Conservation (phyloP, 2,113 vertebrate genomes). For the Notothenia rossii region DNA sequence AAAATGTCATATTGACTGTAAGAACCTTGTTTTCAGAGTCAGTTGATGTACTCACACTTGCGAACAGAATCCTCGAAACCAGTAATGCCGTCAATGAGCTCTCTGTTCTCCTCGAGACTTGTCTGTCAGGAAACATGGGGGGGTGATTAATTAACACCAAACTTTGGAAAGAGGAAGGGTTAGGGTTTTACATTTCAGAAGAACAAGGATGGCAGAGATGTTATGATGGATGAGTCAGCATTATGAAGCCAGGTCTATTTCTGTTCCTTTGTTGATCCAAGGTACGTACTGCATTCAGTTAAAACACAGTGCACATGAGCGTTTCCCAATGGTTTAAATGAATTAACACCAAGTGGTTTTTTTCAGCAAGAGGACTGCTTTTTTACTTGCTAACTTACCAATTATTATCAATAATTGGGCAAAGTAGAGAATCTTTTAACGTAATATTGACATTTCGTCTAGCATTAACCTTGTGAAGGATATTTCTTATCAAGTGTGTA, state of each 20-base stretch:
- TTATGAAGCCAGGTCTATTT: neutral
- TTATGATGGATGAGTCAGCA: neutral
- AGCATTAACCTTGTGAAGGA: neutral
- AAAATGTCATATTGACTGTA: neutral
- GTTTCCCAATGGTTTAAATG: neutral
- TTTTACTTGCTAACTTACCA: neutral
- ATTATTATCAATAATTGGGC: neutral
- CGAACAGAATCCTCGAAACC: slow-evolving; percentile 94
- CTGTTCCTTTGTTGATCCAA: neutral
- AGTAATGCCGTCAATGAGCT: slow-evolving; percentile 90
- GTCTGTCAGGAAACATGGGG: slow-evolving; percentile 74
- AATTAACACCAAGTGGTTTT: neutral
- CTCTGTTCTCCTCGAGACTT: slow-evolving; percentile 90
- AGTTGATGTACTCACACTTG: slow-evolving; percentile 86
- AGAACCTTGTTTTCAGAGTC: neutral
- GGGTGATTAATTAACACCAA: neutral
- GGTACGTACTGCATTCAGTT: neutral
- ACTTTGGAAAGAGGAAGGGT: neutral
- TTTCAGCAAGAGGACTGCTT: too few relatives aligned
- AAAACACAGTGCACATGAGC: neutral
- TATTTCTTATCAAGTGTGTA: too few relatives aligned
- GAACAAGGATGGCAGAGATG: neutral
- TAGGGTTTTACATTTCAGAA: neutral
- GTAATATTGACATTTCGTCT: neutral
- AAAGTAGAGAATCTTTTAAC: neutral